Evolutionary conservation across 2,113 vertebrate species (phyloP).

Genomic region (Struthio camelus): DNA sequence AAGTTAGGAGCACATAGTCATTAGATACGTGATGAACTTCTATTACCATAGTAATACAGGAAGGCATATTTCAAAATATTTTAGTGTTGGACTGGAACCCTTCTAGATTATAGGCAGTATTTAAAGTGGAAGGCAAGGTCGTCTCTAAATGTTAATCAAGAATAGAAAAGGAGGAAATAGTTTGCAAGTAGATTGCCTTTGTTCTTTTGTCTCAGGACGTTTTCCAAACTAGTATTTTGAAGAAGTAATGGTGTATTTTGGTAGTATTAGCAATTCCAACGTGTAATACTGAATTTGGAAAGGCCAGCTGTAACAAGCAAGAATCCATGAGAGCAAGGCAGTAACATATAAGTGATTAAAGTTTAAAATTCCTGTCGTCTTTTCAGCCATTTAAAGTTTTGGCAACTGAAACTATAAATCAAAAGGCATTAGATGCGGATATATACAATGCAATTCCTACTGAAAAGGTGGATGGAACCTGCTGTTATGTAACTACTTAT

Average conservation of each 20-base stretch:
- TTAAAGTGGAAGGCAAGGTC: not conserved
- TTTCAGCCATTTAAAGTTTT: constrained; percentile 90
- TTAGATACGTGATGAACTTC: not conserved
- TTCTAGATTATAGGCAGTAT: not conserved
- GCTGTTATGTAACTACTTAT: constrained; percentile 88
- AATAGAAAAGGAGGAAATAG: not conserved
- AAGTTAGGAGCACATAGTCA: not conserved
- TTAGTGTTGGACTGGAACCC: not conserved
- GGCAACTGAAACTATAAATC: constrained; percentile 87
- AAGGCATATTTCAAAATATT: not conserved
- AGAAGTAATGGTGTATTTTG: not conserved
- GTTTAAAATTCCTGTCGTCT: constrained; percentile 38
- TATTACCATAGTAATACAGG: not conserved
- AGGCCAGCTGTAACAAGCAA: not conserved
- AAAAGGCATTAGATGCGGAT: constrained; percentile 83
- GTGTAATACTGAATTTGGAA: not conserved
- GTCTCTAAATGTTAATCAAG: not conserved
- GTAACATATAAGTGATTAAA: not conserved
- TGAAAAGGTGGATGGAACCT: constrained; percentile 96
- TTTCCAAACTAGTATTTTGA: not conserved
- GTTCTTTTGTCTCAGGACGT: not conserved
- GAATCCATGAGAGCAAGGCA: not conserved
- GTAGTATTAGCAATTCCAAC: not conserved
- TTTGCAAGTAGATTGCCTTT: not conserved
- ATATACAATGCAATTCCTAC: constrained; percentile 85